Evolutionary conservation across 1,140 invertebrate genomes (phyloP), one percentile per base, ranked within the genome.

Genomic region (Diorhabda sublineata): DNA sequence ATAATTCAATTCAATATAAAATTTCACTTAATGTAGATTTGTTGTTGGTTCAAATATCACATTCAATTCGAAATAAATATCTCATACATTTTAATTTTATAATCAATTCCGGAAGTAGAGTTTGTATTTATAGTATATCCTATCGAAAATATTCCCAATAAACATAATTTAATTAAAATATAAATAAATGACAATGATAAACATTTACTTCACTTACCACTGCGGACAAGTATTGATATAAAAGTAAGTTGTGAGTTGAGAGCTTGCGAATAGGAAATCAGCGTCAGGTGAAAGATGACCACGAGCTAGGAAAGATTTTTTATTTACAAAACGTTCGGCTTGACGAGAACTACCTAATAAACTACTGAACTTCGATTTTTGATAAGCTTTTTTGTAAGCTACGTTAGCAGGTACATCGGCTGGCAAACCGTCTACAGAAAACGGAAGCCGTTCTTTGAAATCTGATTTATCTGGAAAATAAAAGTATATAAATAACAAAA

Each of bases 171-270:
- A 26, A 26, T 26, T 26, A 26, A 26, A 26, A 26, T 26, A 26
- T 26, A 26, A 26, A 26, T 26, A 26, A 26, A 26, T 2, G 26
- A 26, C 26, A 26, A 26, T 26, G 26, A 26, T 26, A 26, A 26
- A 26, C 26, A 26, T 26, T 26, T 26, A 26, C 26, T 5, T 11
- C 8, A 63, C 56, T 70, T 60, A 71, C 84, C 84, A 88, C 74
- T 86, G 84, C 4, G 86, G 86, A 41, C 80, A 78, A 1, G 76
- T 81, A 73, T 88, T 87, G 9, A 85, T 71, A 70, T 84, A 87
- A 73, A 81, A 84, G 69, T 84, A 87, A 0, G 85, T 85, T 2
- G 82, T 75, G 60, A 80, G 79, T 73, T 87, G 84, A 66, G 82
- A 79, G 2, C 80, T 73, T 3, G 77, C 77, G 44, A 83, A 82